Percentiles rank a stretch among this genome's conserved stretches.
Evolutionary conservation across 2,888 invertebrate species (phyloP).

Genomic region (Dione vanillae): DNA sequence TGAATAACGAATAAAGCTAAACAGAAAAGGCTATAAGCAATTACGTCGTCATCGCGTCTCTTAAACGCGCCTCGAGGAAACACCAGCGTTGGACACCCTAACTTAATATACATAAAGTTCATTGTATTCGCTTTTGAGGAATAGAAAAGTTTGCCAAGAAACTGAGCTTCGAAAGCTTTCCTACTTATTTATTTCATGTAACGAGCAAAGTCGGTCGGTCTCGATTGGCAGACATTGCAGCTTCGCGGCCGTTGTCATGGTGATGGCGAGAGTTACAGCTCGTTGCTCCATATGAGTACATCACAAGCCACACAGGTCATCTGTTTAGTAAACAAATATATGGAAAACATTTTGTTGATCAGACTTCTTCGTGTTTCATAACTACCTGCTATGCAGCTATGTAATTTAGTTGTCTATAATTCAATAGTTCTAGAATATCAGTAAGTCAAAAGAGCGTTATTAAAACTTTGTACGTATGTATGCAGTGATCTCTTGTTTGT

Average conservation of each 20-base stretch:
- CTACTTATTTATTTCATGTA: conserved; percentile 53
- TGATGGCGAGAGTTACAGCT: conserved; percentile 44
- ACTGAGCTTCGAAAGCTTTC: conserved; percentile 53
- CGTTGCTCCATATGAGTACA: no score
- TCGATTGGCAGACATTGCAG: conserved; percentile 26
- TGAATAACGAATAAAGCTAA: conserved; percentile 31
- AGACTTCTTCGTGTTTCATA: background rate
- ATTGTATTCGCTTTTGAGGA: background rate
- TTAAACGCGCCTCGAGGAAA: no score
- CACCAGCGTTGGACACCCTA: background rate
- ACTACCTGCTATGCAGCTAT: no score
- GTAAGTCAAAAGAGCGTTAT: background rate
- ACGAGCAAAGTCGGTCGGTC: conserved; percentile 50
- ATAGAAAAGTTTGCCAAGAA: conserved; percentile 33
- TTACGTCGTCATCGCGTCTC: conserved; percentile 53
- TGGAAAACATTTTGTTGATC: no score
- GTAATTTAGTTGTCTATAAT: no score
- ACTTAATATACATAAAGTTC: background rate
- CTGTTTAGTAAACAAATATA: no score
- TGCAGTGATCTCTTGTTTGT: background rate
- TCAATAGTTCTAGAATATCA: background rate
- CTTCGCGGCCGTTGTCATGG: conserved; percentile 51
- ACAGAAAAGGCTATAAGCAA: conserved; percentile 49
- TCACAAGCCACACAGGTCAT: no score
- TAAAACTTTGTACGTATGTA: background rate